phyloP scores from a whole-genome alignment of 2,113 vertebrate genomes.

The Cryptoleucopteryx plumbea region DNA sequence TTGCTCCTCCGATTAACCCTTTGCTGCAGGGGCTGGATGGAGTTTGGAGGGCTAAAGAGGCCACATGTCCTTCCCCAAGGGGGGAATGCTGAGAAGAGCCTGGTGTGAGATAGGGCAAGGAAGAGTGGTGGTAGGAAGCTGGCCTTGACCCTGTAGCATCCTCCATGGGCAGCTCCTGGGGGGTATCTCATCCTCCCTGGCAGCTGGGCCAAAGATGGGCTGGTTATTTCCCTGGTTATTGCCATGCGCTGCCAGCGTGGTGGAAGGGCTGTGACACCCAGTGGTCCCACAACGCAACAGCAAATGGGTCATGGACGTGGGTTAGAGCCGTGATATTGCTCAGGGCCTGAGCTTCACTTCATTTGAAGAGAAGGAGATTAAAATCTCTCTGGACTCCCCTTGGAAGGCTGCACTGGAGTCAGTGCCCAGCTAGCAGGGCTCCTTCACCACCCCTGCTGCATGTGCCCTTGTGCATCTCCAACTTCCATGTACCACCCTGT shows the following conservation, averaged over 20 bases:
- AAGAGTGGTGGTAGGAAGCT: background rate
- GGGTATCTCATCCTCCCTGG: background rate
- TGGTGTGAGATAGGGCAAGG: background rate
- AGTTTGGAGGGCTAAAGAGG: background rate
- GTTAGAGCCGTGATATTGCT: background rate
- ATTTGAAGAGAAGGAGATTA: background rate
- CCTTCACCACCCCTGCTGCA: background rate
- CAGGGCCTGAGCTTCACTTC: background rate
- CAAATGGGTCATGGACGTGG: background rate
- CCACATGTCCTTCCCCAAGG: background rate
- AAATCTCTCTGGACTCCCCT: background rate
- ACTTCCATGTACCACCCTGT: accelerated
- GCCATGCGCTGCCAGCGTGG: background rate
- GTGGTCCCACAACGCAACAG: background rate
- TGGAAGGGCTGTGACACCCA: conserved; percentile 38
- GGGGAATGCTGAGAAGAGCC: background rate
- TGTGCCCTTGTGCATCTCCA: background rate
- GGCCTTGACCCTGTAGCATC: background rate
- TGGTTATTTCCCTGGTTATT: background rate
- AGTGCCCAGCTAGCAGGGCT: background rate
- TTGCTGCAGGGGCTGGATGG: background rate
- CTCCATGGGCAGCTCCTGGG: background rate
- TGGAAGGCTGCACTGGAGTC: background rate
- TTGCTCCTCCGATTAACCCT: background rate
- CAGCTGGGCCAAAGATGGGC: background rate